phyloP scores from a whole-genome alignment of 1,140 invertebrate species.

The Octopus sinensis region DNA sequence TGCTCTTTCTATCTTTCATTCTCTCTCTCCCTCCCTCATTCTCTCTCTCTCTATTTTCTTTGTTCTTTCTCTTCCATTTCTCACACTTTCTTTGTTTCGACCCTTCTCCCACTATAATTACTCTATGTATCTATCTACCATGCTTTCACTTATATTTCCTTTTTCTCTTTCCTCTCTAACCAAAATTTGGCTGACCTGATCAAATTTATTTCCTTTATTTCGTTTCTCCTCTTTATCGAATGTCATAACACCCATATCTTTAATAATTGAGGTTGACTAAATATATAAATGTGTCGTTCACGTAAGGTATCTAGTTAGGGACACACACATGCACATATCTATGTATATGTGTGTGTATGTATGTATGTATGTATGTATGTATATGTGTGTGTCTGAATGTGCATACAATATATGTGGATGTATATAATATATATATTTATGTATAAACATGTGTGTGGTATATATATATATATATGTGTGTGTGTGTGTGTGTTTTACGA shows the following conservation, averaged over 20 bases:
- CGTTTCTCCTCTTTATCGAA: constrained; percentile 12
- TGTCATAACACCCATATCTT: too few species aligned
- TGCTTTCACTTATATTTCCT: constrained; percentile 12
- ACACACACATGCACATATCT: neutral
- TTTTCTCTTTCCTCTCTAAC: constrained; percentile 12
- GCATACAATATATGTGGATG: neutral
- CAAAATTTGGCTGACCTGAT: constrained; percentile 11
- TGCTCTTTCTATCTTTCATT: constrained; percentile 18
- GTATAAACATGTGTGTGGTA: neutral
- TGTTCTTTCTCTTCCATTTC: neutral
- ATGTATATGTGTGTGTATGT: neutral
- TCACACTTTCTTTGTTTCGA: constrained; percentile 11
- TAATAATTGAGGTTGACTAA: neutral
- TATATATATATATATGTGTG: neutral
- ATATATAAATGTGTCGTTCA: neutral
- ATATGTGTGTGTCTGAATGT: constrained; percentile 10
- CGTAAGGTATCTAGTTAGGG: neutral
- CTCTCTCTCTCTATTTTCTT: neutral
- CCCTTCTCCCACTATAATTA: neutral
- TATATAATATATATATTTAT: neutral
- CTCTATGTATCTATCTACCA: constrained; percentile 19
- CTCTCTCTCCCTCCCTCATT: constrained; percentile 9
- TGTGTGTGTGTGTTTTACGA: neutral
- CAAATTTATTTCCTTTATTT: neutral
- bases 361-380: neutral